Base-by-base conservation (phyloP, 1,140 invertebrate genomes). In the Sesamia nonagrioides region DNA sequence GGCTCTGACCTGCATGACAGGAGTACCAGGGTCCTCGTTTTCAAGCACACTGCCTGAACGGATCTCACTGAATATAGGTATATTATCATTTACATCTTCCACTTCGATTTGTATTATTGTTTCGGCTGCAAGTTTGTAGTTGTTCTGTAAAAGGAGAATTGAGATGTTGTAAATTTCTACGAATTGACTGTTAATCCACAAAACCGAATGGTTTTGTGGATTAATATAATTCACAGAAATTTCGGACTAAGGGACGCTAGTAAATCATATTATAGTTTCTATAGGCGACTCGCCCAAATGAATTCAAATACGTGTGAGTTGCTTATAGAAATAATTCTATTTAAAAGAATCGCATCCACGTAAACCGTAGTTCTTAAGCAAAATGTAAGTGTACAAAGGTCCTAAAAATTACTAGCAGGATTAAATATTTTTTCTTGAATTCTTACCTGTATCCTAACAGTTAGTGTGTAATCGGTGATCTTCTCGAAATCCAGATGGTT, bases 11-110 rank as follows among this genome's bases (percentile, higher is more conserved):
- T 98, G 97, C 96, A 98, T 98, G 0, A 99, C 98, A 0, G 96
- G 96, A 5, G 98, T 97, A 15, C 98, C 98, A 0, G 96, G 89
- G 2, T 96, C 96, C 91, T 98, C 97, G 89, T 98, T 98, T 95
- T 98, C 98, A 81, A 98, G 89, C 6, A 98, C 98, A 91, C 96
- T 97, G 2, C 97, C 98, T 60, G 96, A 96, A 82, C 97, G 95
- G 13, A 97, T 96, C 92, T 98, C 97, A 80, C 92, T 97, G 88
- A 98, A 98, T 78, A 96, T 96, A 0, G 98, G 98, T 82, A 98
- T 97, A 86, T 98, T 97, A 89, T 98, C 98, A 84, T 98, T 99
- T 0, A 98, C 98, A 86, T 98, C 98, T 86, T 96, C 95, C 0
- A 98, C 95, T 87, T 97, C 96, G 27, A 98, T 97, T 76, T 96